phyloP scores from a whole-genome alignment of 2,113 vertebrate genomes.

The Coturnix japonica region DNA sequence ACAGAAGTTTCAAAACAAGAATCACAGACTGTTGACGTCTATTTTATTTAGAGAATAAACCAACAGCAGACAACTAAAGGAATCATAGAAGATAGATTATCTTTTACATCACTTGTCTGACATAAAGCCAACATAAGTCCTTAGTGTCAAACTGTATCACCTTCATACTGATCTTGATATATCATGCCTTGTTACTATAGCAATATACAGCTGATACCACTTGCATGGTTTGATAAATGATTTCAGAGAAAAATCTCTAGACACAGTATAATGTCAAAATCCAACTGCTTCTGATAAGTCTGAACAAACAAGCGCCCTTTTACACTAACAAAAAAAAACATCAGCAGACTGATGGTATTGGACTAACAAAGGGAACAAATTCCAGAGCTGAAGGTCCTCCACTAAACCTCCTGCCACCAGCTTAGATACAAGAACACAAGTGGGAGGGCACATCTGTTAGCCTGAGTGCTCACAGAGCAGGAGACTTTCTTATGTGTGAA shows the following conservation, averaged over 20 bases:
- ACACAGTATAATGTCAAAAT: not conserved
- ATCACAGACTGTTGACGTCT: not conserved
- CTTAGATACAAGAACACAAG: not conserved
- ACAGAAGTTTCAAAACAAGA: not conserved
- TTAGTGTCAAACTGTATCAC: not conserved
- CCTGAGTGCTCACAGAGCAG: not conserved
- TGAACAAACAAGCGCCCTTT: not conserved
- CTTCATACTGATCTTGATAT: not conserved
- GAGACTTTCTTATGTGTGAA: not conserved
- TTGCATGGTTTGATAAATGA: not conserved
- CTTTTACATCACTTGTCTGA: not conserved
- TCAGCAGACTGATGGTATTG: not conserved
- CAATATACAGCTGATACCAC: not conserved
- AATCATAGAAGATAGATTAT: not conserved
- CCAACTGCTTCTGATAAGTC: not conserved
- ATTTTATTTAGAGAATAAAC: not conserved
- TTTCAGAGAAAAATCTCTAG: not conserved
- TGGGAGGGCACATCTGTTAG: not conserved
- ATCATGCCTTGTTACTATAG: not conserved
- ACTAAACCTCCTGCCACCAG: not conserved
- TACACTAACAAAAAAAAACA: not conserved
- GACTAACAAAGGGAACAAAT: not conserved
- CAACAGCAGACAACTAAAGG: not conserved
- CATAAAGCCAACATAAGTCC: not conserved
- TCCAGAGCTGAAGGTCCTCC: not conserved